Evolutionary conservation across 2,888 invertebrate genomes (phyloP), one percentile per base, ranked within the genome.

Genomic region (Ophioninae sp.): DNA sequence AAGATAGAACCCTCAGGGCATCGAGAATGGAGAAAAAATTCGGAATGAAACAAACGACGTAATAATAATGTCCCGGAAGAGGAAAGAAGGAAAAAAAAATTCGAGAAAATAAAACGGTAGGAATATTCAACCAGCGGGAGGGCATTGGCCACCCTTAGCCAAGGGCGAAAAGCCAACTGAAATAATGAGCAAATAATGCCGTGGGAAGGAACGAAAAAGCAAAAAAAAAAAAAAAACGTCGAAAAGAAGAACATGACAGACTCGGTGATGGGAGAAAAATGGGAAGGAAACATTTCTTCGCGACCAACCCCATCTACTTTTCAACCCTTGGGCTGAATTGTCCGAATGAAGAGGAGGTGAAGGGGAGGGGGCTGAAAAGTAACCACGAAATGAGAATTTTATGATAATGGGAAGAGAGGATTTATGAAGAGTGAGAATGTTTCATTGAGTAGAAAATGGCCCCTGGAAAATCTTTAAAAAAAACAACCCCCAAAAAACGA

Each of bases 311-410:
- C 56, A n/a, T 23, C 44, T 13, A 44, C 30, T 30, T 30, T 30
- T 44, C 44, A 44, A 44, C 44, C 44, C 44, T 44, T 44, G 13
- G 44, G 44, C 10, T 5, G 44, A 44, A 44, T 44, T 13, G 44
- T 44, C 44, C 7, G 8, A 13, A 13, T 44, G 44, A 44, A 44
- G 10, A 7, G 17, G 21, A 8, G 17, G 8, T 21, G 44, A 21
- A 7, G 20, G 41, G 21, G 6, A 20, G 20, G 20, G 20, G 39
- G 20, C 2, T 44, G 7, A 44, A 23, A 23, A 68, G 68, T 68
- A 44, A 23, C 23, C 17, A 44, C 44, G 44, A 68, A 50, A 68
- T 68, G 68, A 68, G 17, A 68, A 20, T 44, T 68, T 68, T 50
- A 68, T 68, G 68, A 21, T 68, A 50, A 50, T 68, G 3, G 30